A percentile compares a stretch with the other conserved stretches of the same genome.
Evolutionary conservation across 2,113 vertebrate genomes (phyloP).

Genomic region (Mesembrinibis cayennensis): DNA sequence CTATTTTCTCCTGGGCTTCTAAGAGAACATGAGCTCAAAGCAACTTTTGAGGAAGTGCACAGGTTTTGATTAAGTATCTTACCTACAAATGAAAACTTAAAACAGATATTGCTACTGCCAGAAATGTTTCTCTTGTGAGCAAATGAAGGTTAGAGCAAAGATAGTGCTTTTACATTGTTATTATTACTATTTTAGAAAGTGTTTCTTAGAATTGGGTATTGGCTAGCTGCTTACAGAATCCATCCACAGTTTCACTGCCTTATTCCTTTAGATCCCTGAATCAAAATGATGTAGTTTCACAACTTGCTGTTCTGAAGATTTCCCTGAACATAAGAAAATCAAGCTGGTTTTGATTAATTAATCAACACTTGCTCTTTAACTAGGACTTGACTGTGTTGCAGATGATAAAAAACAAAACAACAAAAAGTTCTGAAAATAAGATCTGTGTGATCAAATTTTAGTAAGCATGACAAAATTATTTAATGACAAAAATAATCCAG

Average conservation of each 20-base stretch:
- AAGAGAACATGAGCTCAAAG: not conserved
- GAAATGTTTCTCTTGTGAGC: not conserved
- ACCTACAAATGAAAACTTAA: not conserved
- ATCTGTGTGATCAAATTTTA: not conserved
- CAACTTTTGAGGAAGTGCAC: not conserved
- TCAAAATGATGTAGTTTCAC: not conserved
- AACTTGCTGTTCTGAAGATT: slow-evolving; percentile 3
- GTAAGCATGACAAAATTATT: not conserved
- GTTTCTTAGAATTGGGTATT: not conserved
- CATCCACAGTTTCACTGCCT: not conserved
- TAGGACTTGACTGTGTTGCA: not conserved
- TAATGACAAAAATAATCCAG: not conserved
- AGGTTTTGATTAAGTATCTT: not conserved
- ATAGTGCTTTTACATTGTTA: not conserved
- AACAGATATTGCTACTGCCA: not conserved
- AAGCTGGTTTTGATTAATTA: slow-evolving; percentile 29
- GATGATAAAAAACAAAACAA: not conserved
- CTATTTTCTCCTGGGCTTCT: not conserved
- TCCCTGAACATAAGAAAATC: slow-evolving; percentile 30
- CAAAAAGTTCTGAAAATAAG: not conserved
- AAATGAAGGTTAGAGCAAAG: not conserved
- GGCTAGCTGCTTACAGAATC: not conserved
- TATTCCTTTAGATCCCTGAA: not conserved
- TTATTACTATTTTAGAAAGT: not conserved
- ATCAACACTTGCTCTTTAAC: not conserved